Percentiles rank a stretch among this genome's conserved stretches.
These are phyloP conservation scores for Anarhynchus alexandrinus DNA, from an alignment of 2,113 vertebrate species.

Conservation along the genomic window DNA sequence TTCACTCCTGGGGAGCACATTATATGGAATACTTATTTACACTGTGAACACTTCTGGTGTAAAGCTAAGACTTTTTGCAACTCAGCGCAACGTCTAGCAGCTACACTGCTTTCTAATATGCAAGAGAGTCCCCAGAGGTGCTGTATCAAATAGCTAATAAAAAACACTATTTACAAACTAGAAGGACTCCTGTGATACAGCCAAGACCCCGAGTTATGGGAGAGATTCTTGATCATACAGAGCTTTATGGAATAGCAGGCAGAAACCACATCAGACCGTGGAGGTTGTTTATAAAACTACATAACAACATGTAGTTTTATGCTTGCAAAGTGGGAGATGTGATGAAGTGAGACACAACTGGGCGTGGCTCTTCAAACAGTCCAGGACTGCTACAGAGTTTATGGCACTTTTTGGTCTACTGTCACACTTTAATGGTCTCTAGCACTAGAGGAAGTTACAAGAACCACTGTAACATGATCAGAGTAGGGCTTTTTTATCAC, in stretches of 20 bases:
- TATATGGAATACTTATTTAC: neutral
- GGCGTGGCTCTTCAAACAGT: neutral
- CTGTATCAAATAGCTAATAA: neutral
- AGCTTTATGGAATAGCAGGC: neutral
- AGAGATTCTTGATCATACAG: neutral
- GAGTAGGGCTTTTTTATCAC: neutral
- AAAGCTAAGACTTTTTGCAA: neutral
- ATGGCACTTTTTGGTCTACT: neutral
- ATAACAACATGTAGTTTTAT: rapidly evolving
- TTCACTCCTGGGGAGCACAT: neutral
- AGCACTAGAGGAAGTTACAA: neutral
- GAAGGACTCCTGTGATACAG: rapidly evolving
- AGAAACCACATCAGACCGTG: neutral
- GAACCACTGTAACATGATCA: neutral
- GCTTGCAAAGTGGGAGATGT: neutral
- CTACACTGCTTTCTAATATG: neutral
- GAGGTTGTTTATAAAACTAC: neutral
- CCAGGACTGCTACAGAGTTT: neutral
- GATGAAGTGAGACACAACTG: neutral
- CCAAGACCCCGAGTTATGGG: neutral
- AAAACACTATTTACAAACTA: neutral
- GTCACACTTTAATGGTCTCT: neutral
- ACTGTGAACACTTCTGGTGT: neutral
- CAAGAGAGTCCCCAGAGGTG: neutral
- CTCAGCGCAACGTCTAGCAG: neutral